Evolutionary conservation across 1,140 invertebrate species (phyloP), one percentile per base, ranked within the genome.

Genomic region (Drosophila bipectinata): DNA sequence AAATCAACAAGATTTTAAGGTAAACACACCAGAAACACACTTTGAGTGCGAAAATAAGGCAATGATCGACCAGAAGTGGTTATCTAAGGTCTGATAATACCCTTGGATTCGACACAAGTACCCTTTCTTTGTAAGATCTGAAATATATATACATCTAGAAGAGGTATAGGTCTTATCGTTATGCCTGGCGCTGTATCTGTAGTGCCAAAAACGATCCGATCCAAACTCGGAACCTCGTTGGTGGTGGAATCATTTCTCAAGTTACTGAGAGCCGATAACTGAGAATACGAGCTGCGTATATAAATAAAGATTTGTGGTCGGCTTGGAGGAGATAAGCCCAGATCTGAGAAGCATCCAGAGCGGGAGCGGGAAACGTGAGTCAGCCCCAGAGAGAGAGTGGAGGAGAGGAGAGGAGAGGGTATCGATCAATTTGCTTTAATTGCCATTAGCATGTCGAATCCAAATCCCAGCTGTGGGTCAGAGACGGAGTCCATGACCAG

Each of bases 351-450:
- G 49, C 51, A 9, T 47, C 44, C 41, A 45, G 15, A n/a, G 14
- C 37, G 9, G 4, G 9, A 51, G 28, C 61, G 41, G 41, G 37
- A 37, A 10, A 9, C 71, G 58, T 84, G 81, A 84, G 59, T 84
- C 81, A 84, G 81, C 82, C 21, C 77, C 21, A 21, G 21, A 26
- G 32, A 34, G 18, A 76, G 76, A 41, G 76, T 15, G 63, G 60
- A 77, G 63, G 60, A 77, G 62, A 79, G 77, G 77, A 44, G 55
- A 15, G 15, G 15, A 44, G 58, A 44, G 58, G 67, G 49, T 58
- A 67, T 81, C 81, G 82, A 84, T 84, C 81, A 84, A 84, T 87
- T 85, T 79, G 81, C 77, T 85, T 83, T 80, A 85, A 85, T 85
- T 73, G 80, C 60, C 72, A 80, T 84, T 84, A 85, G 82, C 82